phyloP scores from a whole-genome alignment of 2,888 invertebrate genomes.

The Auanema freiburgensis region DNA sequence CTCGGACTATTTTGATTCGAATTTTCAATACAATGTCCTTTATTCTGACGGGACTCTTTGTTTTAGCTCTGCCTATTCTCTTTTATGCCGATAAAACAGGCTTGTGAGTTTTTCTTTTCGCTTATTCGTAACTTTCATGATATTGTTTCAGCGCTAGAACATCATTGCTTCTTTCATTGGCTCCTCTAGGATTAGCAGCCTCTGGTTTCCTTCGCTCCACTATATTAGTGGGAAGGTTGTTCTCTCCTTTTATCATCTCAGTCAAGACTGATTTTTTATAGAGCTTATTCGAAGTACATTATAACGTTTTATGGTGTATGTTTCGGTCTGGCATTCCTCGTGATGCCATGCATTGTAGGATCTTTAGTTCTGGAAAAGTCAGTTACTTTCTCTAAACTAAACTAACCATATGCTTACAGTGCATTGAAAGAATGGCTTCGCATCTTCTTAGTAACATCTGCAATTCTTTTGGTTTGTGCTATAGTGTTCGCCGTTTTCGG shows the following conservation, averaged over 20 bases:
- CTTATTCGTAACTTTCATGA: neutral
- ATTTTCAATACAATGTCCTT: conserved; percentile 48
- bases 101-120: conserved; percentile 15
- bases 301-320: conserved; percentile 40
- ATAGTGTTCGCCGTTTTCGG: conserved; percentile 54
- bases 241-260: neutral
- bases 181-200: conserved; percentile 47
- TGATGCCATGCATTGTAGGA: conserved; percentile 41
- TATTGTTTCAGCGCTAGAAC: conserved; percentile 23
- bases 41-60: conserved; percentile 33
- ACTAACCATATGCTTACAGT: conserved; percentile 29
- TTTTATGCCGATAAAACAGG: conserved; percentile 21
- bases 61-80: conserved; percentile 28
- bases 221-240: conserved; percentile 49
- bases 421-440: conserved; percentile 46
- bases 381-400: conserved; percentile 17
- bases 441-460: conserved; percentile 36
- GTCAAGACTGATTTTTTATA: neutral
- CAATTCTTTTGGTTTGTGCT: conserved; percentile 35
- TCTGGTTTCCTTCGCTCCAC: conserved; percentile 48
- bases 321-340: conserved; percentile 46
- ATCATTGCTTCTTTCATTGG: conserved; percentile 32
- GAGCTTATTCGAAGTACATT: conserved; percentile 49
- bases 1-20: conserved; percentile 41
- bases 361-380: conserved; percentile 44